A percentile compares a stretch with the other conserved stretches of the same genome.
Evolutionary conservation across 1,140 invertebrate genomes (phyloP).

Genomic region (Globodera ellingtonae): DNA sequence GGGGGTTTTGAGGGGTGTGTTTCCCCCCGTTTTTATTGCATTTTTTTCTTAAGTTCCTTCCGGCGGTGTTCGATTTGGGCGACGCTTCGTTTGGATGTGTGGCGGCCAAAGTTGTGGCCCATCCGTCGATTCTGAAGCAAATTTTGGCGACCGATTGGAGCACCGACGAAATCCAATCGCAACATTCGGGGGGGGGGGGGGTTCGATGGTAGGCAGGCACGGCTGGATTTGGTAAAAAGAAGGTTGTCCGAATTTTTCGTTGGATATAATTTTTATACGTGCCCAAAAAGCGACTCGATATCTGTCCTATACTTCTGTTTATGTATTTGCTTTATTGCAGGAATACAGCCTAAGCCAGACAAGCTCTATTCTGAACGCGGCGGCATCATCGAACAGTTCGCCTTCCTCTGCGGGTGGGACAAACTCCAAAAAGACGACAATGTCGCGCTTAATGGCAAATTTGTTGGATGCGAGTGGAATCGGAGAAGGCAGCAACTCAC

Average conservation of each 20-base stretch:
- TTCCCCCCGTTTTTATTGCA: background rate
- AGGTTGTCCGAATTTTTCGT: no score
- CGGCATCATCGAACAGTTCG: background rate
- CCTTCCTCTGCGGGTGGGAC: background rate
- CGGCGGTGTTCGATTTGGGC: conserved; percentile 73
- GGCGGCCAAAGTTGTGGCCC: conserved; percentile 78
- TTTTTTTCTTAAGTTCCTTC: conserved; percentile 63
- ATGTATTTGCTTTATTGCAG: conserved; percentile 10
- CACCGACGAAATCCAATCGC: conserved; percentile 85
- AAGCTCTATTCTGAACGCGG: conserved; percentile 23
- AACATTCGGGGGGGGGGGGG: conserved; percentile 74
- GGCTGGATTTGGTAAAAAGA: no score
- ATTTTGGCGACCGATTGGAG: conserved; percentile 91
- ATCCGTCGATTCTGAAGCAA: conserved; percentile 76
- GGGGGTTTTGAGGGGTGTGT: no score
- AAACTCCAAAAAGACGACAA: conserved; percentile 3
- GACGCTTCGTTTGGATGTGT: conserved; percentile 83
- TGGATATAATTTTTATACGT: background rate
- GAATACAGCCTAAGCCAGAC: conserved; percentile 28
- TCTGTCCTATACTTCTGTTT: background rate
- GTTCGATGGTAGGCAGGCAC: no score
- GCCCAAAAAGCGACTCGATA: background rate
- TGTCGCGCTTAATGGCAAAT: conserved; percentile 29
- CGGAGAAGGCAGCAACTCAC: conserved; percentile 24
- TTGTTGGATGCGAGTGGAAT: conserved; percentile 29